Percentiles rank a stretch among this genome's conserved stretches.
Evolutionary conservation across 1,140 invertebrate genomes (phyloP).

Genomic region (Euura lappo): DNA sequence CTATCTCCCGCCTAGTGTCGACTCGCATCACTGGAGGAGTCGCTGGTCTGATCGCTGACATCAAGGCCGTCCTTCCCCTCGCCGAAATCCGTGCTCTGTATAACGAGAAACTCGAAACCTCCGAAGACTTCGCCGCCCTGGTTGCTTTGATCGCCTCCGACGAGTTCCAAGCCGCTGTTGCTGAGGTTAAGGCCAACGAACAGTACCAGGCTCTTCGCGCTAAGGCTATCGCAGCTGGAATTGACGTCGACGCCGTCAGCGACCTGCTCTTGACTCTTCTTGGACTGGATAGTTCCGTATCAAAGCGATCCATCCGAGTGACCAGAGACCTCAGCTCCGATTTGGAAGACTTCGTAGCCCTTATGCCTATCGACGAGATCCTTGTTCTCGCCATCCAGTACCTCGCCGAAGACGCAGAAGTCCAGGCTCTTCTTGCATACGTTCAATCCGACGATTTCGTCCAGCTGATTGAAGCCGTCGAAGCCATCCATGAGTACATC

Average conservation of each 20-base stretch:
- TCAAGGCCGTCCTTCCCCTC: conserved; percentile 36
- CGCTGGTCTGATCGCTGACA: conserved; percentile 35
- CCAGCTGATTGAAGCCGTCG: conserved; percentile 25
- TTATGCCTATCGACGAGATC: conserved; percentile 29
- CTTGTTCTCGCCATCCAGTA: conserved; percentile 31
- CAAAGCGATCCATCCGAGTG: neutral
- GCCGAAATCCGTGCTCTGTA: conserved; percentile 37
- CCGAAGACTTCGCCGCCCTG: conserved; percentile 34
- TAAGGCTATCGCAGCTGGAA: conserved; percentile 22
- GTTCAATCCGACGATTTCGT: conserved; percentile 30
- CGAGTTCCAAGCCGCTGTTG: conserved; percentile 34
- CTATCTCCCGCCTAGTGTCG: neutral
- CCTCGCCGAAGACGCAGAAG: conserved; percentile 32
- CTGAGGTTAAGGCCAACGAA: conserved; percentile 30
- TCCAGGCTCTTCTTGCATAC: conserved; percentile 30
- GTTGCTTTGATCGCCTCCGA: conserved; percentile 31
- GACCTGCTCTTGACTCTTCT: conserved; percentile 23
- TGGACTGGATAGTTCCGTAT: conserved; percentile 6
- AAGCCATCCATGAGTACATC: conserved; percentile 26
- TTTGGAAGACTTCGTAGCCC: conserved; percentile 27
- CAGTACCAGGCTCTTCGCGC: conserved; percentile 29
- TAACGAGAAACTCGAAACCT: conserved; percentile 41
- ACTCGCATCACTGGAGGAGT: conserved; percentile 31
- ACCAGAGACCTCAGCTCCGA: conserved; percentile 21
- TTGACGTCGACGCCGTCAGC: conserved; percentile 26